Evolutionary conservation across 2,113 vertebrate genomes (phyloP).

Genomic region (Percopsis transmontana): DNA sequence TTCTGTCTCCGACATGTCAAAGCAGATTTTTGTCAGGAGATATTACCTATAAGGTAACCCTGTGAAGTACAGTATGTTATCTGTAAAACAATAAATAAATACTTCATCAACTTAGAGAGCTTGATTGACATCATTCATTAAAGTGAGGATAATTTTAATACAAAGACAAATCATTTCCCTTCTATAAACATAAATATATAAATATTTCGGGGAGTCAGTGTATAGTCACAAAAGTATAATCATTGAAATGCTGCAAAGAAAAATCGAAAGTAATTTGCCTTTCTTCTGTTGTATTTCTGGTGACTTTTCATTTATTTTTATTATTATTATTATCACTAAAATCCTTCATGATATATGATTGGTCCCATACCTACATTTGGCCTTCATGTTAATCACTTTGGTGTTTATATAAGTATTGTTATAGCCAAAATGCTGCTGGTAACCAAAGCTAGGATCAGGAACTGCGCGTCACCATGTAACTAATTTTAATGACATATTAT

Average conservation of each 20-base stretch:
- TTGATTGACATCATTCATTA: constrained; percentile 66
- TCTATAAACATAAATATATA: neutral
- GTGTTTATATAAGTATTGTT: constrained; percentile 18
- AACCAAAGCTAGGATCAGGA: constrained; percentile 61
- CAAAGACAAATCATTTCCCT: constrained; percentile 21
- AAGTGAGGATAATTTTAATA: constrained; percentile 21
- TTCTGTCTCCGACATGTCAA: constrained; percentile 60
- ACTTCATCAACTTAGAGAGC: constrained; percentile 71
- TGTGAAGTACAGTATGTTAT: constrained; percentile 74
- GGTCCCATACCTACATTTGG: neutral
- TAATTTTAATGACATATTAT: neutral
- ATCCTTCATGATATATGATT: constrained; percentile 5
- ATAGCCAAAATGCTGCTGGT: constrained; percentile 61
- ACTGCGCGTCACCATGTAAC: constrained; percentile 6
- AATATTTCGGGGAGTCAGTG: neutral
- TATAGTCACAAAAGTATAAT: constrained; percentile 24
- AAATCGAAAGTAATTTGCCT: neutral
- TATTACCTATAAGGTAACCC: constrained; percentile 74
- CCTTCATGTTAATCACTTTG: neutral
- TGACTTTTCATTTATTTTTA: constrained; percentile 21
- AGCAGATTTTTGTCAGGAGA: constrained; percentile 67
- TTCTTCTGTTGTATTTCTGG: constrained; percentile 14
- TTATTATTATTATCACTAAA: constrained; percentile 9
- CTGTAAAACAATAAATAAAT: constrained; percentile 79
- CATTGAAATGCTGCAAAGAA: constrained; percentile 5